Evolutionary conservation across 2,797 vertebrate genomes (phyloP).

Genomic region (Ciconia nigra): DNA sequence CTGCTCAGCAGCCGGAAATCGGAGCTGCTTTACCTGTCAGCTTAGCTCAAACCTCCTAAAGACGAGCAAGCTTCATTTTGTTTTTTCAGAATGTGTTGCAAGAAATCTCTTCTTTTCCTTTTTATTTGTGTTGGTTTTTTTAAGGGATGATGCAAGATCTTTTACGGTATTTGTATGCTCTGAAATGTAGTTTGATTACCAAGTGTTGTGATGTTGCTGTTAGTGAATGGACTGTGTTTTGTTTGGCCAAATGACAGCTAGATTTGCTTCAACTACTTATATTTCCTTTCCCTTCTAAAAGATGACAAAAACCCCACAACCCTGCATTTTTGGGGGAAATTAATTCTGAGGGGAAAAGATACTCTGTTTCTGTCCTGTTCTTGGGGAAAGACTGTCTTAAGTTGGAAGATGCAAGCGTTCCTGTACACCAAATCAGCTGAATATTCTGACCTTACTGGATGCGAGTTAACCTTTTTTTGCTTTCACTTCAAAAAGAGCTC

Average conservation of each 20-base stretch:
- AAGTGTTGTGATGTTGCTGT: background rate
- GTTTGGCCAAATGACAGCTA: background rate
- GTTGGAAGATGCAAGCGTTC: background rate
- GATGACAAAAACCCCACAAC: background rate
- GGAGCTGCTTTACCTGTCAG: background rate
- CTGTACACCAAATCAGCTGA: background rate
- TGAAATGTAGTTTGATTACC: background rate
- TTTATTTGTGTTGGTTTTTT: background rate
- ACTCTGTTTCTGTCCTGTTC: background rate
- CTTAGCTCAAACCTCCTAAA: background rate
- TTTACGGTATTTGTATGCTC: background rate
- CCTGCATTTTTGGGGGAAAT: background rate
- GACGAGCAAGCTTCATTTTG: background rate
- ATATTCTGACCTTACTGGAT: background rate
- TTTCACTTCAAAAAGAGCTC: background rate
- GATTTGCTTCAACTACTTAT: background rate
- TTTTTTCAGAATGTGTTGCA: background rate
- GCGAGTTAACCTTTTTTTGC: background rate
- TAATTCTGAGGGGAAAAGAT: background rate
- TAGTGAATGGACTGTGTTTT: background rate
- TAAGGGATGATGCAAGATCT: background rate
- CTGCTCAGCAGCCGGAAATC: background rate
- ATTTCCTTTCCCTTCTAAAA: background rate
- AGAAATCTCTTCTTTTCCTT: background rate
- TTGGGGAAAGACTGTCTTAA: background rate